Percentiles rank a stretch among this genome's conserved stretches.
These are phyloP conservation scores for Drosophila lacertosa DNA, from an alignment of 1,140 invertebrate species.

Conservation along the genomic window DNA sequence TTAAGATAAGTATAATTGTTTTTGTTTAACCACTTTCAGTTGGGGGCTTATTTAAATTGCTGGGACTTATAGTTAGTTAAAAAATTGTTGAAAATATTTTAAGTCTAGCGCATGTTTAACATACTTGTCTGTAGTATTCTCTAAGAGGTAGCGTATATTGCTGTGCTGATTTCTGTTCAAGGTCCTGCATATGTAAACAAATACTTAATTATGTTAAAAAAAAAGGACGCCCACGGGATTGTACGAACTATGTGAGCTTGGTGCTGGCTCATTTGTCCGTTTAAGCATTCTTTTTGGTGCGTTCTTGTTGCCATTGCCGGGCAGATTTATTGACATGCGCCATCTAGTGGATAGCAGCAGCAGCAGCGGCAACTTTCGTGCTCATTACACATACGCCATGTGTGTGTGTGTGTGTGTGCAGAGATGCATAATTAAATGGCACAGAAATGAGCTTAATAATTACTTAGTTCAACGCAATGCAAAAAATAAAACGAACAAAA, in stretches of 20 bases:
- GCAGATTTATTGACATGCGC: slow-evolving; percentile 28
- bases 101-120: background rate
- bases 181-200: slow-evolving; percentile 45
- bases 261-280: background rate
- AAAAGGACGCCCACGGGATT: slow-evolving; percentile 46
- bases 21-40: too few species aligned
- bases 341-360: slow-evolving; percentile 18
- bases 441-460: slow-evolving; percentile 66
- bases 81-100: too few species aligned
- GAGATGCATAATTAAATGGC: slow-evolving; percentile 54
- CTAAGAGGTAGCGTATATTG: background rate
- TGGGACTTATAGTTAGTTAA: too few species aligned
- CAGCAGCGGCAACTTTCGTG: slow-evolving; percentile 9
- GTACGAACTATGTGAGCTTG: slow-evolving; percentile 14
- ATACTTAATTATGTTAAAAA: slow-evolving; percentile 47
- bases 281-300: slow-evolving; percentile 10
- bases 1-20: too few species aligned
- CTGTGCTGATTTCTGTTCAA: background rate
- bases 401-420: slow-evolving; percentile 15
- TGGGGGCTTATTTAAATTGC: too few species aligned
- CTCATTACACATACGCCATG: slow-evolving; percentile 48
- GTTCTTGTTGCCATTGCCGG: slow-evolving; percentile 7
- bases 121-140: background rate
- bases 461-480: slow-evolving; percentile 38
- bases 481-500: slow-evolving; percentile 15